Base-by-base conservation (phyloP, 1,140 invertebrate species). In the Diploscapter pachys region DNA sequence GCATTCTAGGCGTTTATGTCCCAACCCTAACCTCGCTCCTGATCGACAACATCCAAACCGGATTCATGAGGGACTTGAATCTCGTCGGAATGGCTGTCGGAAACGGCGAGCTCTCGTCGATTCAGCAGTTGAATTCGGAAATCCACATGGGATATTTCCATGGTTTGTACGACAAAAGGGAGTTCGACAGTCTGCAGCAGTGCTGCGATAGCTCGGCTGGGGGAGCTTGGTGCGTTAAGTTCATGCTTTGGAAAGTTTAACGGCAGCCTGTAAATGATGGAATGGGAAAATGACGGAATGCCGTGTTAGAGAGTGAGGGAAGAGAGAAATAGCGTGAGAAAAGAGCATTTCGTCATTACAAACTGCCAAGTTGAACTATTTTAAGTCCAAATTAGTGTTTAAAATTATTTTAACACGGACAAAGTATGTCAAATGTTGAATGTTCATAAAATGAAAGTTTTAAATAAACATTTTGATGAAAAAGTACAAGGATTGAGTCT, bases 281-380 rank as follows among this genome's bases (percentile, higher is more conserved):
- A 59, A 59, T 59, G 9, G 57, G 9, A 59, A 59, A 31, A 31
- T 31, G 31, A 31, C 31, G 31, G 31, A 31, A 31, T 31, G 31
- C 31, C 31, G 31, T 31, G 31, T 31, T 31, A 31, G 31, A 31
- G 31, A 31, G 31, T 31, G 31, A 31, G 31, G 31, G 31, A 31
- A 31, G 31, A 31, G 31, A 31, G 31, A 31, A 31, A 31, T 31
- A 31, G 31, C 31, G 31, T 31, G 31, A 31, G 31, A 31, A 31
- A 31, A 31, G 31, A 31, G 31, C 31, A 31, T 31, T 31, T 31
- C 31, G 31, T 13, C 13, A 9, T 13, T 59, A 59, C 13, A 59
- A 59, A 59, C 9, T 9, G 57, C 89, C 89, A 69, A 89, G 89
- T 0, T 89, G 89, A 78, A 88, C 87, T 73, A 89, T 88, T 55